Conservation (phyloP, 2,113 vertebrate species). For the Varanus salvator region DNA sequence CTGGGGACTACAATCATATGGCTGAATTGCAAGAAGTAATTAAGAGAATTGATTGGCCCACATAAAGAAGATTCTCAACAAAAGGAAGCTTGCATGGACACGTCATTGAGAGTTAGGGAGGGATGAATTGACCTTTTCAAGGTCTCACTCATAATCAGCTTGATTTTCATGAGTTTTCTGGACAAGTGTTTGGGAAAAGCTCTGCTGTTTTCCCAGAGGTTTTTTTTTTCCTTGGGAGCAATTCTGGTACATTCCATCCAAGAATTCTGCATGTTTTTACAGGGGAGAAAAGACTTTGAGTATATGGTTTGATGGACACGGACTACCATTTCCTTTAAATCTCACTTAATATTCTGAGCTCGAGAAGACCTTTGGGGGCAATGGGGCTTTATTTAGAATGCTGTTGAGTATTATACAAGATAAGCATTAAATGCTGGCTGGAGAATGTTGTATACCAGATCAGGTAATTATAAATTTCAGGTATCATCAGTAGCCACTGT, state of each 20-base stretch:
- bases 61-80: neutral
- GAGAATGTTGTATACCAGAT: neutral
- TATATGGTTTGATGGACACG: neutral
- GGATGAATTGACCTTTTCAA: too few relatives aligned
- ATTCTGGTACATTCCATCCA: neutral
- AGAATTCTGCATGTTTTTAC: neutral
- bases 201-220: too few relatives aligned
- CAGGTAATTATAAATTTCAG: neutral
- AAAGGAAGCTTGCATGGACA: neutral
- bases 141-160: too few relatives aligned
- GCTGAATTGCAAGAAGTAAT: neutral
- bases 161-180: too few relatives aligned
- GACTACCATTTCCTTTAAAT: neutral
- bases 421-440: neutral
- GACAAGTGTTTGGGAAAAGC: too few relatives aligned
- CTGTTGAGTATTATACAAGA: too few relatives aligned
- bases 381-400: neutral
- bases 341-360: too few relatives aligned
- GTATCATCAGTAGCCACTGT: neutral
- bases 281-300: neutral
- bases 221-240: neutral
- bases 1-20: too few relatives aligned
- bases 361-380: neutral
- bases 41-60: neutral
- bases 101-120: too few relatives aligned